Evolutionary conservation across 2,888 invertebrate genomes (phyloP), one percentile per base, ranked within the genome.

Genomic region (Carcina quercana): DNA sequence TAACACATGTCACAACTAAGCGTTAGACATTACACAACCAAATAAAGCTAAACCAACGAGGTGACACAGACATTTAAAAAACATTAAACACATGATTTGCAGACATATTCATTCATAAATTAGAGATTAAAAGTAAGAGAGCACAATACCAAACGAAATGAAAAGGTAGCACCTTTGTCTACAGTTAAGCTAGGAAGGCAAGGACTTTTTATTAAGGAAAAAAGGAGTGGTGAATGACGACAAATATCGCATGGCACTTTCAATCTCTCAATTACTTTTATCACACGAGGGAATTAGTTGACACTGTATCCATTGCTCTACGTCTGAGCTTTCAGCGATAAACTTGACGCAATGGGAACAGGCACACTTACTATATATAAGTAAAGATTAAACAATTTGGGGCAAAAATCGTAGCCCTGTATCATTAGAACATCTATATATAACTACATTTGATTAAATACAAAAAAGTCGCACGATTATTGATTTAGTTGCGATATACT

Each of bases 221-320:
- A 11, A 7, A 17, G 12, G 12, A 17, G 11, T 11, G 22, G 20
- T 21, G 13, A 28, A 19, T n/a, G 13, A 28, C 8, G 29, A 5
- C n/a, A 21, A 13, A 20, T 26, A 24, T 47, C 53, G 57, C 59
- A 74, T 72, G 70, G 74, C 75, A 75, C 74, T 70, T 57, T 54
- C 47, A 59, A 61, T 59, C 56, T 66, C 64, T 59, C 53, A 60
- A 58, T 59, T 59, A 65, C 59, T 44, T 59, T 53, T 75, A 79
- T 75, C 75, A 79, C 75, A 76, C 50, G 54, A 38, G 44, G 45
- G 39, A 47, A 42, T 10, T 12, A 17, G 39, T 39, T 28, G 42
- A n/a, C n/a, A n/a, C n/a, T n/a, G n/a, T n/a, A n/a, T n/a, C n/a
- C n/a, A n/a, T n/a, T n/a, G n/a, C n/a, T n/a, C n/a, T n/a, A n/a